Percentiles rank a stretch among this genome's conserved stretches.
phyloP scores from a whole-genome alignment of 2,113 vertebrate species.

The Piaya cayana region DNA sequence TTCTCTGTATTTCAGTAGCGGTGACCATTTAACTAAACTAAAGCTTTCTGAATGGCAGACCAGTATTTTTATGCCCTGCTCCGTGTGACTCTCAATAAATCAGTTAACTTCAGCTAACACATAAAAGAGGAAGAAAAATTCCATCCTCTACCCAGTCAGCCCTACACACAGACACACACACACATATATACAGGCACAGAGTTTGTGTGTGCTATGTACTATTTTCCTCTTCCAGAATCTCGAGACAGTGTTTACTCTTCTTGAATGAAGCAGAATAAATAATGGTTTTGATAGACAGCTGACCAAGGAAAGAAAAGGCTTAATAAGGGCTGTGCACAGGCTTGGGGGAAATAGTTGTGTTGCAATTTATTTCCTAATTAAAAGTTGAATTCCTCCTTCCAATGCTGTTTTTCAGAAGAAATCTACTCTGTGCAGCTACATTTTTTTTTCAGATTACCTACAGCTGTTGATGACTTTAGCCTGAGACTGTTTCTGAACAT shows the following conservation, averaged over 20 bases:
- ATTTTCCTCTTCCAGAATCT: not conserved
- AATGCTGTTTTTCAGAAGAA: not conserved
- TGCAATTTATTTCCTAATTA: slow-evolving; percentile 1
- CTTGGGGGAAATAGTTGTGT: not conserved
- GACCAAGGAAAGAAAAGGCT: not conserved
- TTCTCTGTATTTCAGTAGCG: not conserved
- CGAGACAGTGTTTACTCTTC: not conserved
- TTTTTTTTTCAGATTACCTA: not conserved
- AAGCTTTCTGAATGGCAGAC: not conserved
- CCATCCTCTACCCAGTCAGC: not conserved
- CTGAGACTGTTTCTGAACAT: not conserved
- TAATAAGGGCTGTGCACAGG: not conserved
- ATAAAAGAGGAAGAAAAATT: not conserved
- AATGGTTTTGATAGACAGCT: not conserved
- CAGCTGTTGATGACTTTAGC: not conserved
- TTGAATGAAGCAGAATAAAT: not conserved
- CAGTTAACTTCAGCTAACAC: not conserved
- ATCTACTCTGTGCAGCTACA: not conserved
- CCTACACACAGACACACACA: too few species aligned
- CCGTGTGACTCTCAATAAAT: not conserved
- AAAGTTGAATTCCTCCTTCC: not conserved
- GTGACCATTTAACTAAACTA: not conserved
- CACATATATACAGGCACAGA: not conserved
- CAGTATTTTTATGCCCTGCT: not conserved
- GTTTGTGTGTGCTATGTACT: not conserved